Conservation (phyloP, 2,797 vertebrate genomes). For the Bufotes viridis region DNA sequence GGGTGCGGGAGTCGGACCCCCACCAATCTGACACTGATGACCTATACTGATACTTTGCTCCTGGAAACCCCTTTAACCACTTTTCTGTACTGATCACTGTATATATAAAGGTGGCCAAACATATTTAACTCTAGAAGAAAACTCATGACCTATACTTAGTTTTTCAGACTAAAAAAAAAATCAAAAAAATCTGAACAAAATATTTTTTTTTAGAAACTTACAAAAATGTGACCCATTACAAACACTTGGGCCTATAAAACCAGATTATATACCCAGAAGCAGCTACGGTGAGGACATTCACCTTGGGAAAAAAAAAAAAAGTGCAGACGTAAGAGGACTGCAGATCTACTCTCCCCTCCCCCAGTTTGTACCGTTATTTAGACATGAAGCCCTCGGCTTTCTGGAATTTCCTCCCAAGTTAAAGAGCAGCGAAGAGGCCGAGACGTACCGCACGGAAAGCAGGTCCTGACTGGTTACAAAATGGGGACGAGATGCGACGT, state of each 20-base stretch:
- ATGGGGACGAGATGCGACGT: background rate
- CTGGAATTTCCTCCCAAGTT: slow-evolving; percentile 18
- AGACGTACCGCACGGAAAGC: background rate
- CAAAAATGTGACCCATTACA: too few relatives aligned
- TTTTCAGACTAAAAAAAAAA: too few relatives aligned
- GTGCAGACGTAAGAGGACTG: background rate
- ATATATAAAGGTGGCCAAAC: too few relatives aligned
- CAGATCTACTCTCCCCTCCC: background rate
- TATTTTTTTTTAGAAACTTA: too few relatives aligned
- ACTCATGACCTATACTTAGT: too few relatives aligned
- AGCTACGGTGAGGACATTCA: background rate
- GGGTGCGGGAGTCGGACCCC: too few relatives aligned
- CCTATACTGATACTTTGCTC: too few relatives aligned
- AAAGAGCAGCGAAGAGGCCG: background rate
- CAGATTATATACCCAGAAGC: background rate
- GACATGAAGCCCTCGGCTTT: slow-evolving; percentile 18
- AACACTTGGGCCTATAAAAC: background rate
- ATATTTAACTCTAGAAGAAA: too few relatives aligned
- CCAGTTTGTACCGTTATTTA: background rate
- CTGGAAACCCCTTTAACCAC: too few relatives aligned
- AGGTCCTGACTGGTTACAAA: background rate
- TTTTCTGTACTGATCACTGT: too few relatives aligned
- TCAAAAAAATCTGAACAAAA: too few relatives aligned
- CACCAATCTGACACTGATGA: too few relatives aligned
- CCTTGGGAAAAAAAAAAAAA: background rate